These are phyloP conservation scores for Drosophila murphyi DNA, from an alignment of 1,140 invertebrate genomes.

Conservation along the genomic window DNA sequence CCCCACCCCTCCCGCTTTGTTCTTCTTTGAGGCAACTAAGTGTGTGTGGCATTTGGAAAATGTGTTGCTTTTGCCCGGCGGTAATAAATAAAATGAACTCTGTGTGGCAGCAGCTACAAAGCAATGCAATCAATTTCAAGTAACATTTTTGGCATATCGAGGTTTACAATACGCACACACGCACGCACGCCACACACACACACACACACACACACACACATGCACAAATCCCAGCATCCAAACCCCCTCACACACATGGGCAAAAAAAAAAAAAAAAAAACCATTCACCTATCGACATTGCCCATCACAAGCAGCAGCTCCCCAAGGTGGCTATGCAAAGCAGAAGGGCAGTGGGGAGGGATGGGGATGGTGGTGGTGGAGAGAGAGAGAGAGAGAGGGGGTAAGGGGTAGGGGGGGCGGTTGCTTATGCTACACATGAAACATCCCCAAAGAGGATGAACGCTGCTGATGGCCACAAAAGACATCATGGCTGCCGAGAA, in stretches of 20 bases:
- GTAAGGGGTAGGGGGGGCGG: no score
- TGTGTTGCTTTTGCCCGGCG: conserved; percentile 63
- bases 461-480: conserved; percentile 77
- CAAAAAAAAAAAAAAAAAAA: not conserved
- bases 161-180: conserved; percentile 6
- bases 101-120: conserved; percentile 27
- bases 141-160: conserved; percentile 55
- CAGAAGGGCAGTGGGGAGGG: not conserved
- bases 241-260: not conserved
- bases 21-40: conserved; percentile 2
- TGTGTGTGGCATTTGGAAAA: conserved; percentile 59
- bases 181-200: not conserved
- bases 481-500: conserved; percentile 75
- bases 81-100: conserved; percentile 72
- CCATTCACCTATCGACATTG: conserved; percentile 42
- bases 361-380: not conserved
- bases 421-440: not conserved
- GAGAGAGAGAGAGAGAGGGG: no score
- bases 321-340: conserved; percentile 3
- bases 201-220: conserved; percentile 7
- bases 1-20: not conserved
- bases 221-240: not conserved
- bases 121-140: conserved; percentile 53
- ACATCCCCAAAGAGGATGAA: conserved; percentile 63
- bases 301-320: conserved; percentile 35